These are phyloP conservation scores for Ahaetulla prasina DNA, from an alignment of 2,113 vertebrate species.

Conservation along the genomic window DNA sequence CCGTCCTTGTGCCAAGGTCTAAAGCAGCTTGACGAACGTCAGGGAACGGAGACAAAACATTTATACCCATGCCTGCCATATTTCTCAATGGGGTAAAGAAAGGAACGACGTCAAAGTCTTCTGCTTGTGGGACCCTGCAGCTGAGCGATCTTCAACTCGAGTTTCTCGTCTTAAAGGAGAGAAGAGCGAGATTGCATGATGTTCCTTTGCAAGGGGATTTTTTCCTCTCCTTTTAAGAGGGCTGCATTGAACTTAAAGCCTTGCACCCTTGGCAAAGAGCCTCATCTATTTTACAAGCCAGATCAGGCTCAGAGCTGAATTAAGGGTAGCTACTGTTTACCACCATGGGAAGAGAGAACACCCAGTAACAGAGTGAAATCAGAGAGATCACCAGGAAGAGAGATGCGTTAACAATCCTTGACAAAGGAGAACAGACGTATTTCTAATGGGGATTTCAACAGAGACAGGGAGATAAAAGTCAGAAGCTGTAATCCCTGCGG, in stretches of 20 bases:
- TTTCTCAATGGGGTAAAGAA: background rate
- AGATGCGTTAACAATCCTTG: background rate
- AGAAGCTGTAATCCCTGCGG: background rate
- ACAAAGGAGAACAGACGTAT: constrained; percentile 10
- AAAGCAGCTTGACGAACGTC: background rate
- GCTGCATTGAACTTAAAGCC: background rate
- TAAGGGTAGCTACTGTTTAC: background rate
- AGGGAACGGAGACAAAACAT: background rate
- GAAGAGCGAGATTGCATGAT: background rate
- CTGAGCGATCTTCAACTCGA: background rate
- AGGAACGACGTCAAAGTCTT: background rate
- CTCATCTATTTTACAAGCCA: background rate
- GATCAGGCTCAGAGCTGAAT: background rate
- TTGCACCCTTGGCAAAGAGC: no score
- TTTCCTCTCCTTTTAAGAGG: background rate
- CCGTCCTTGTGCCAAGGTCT: background rate
- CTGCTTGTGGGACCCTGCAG: no score
- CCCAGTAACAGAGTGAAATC: background rate
- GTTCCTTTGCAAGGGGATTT: background rate
- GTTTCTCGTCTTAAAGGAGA: background rate
- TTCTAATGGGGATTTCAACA: background rate
- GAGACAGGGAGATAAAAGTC: background rate
- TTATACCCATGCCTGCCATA: no score
- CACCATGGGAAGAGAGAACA: rapidly evolving
- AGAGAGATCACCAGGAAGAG: constrained; percentile 7